A percentile compares a stretch with the other conserved stretches of the same genome.
Conservation (phyloP, 1,140 invertebrate species). For the Neodiprion virginianus region DNA sequence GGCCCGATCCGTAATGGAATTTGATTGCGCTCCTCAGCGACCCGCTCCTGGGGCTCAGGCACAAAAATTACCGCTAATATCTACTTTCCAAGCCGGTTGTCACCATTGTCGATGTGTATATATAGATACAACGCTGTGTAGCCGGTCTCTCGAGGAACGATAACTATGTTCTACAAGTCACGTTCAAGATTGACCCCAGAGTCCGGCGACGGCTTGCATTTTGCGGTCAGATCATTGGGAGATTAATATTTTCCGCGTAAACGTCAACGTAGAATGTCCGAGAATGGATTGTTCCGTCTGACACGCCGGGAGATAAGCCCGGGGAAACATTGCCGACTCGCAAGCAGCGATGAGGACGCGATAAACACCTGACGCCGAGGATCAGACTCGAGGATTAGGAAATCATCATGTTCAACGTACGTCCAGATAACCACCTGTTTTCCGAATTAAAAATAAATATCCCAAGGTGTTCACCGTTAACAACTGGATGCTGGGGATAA, state of each 20-base stretch:
- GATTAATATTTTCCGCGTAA: slow-evolving; percentile 2
- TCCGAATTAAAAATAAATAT: too few species aligned
- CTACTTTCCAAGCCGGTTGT: too few species aligned
- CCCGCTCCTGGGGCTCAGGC: too few species aligned
- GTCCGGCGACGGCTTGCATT: neutral
- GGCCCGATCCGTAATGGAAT: neutral
- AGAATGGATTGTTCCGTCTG: slow-evolving; percentile 7
- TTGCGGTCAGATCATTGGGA: neutral
- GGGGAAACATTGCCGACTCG: neutral
- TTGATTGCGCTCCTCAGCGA: neutral
- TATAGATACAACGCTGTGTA: too few species aligned
- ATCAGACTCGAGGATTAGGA: neutral
- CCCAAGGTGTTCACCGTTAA: too few species aligned
- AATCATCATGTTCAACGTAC: neutral
- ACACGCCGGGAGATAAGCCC: neutral
- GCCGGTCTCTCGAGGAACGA: neutral
- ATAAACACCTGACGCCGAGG: slow-evolving; percentile 5
- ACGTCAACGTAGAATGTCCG: neutral
- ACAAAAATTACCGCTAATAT: too few species aligned
- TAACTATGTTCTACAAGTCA: neutral
- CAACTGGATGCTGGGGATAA: too few species aligned
- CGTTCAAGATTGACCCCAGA: neutral
- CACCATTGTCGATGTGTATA: too few species aligned
- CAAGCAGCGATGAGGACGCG: neutral
- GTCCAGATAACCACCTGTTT: neutral